phyloP scores from a whole-genome alignment of 2,888 invertebrate species.

The Drosophila falleni region DNA sequence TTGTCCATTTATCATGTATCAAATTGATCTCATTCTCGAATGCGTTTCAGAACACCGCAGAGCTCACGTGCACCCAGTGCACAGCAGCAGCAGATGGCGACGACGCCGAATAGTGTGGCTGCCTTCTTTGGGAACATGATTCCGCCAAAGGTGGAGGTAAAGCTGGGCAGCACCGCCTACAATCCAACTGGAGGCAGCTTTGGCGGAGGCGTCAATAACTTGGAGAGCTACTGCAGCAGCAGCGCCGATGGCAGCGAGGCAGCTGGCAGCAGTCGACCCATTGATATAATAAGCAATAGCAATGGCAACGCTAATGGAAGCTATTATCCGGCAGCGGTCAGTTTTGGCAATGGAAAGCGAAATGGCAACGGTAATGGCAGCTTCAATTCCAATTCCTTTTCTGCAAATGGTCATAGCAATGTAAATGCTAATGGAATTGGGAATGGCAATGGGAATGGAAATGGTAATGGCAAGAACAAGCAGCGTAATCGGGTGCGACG shows the following conservation, averaged over 20 bases:
- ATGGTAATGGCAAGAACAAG: conserved; percentile 58
- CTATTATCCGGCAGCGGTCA: conserved; percentile 72
- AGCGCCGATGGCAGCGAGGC: conserved; percentile 63
- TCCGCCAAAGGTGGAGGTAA: conserved; percentile 85
- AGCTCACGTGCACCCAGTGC: conserved; percentile 67
- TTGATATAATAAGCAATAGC: conserved; percentile 78
- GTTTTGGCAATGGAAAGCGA: conserved; percentile 62
- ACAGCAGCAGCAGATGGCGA: conserved; percentile 49
- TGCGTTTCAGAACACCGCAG: conserved; percentile 67
- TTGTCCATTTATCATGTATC: too few relatives aligned
- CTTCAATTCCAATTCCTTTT: conserved; percentile 26
- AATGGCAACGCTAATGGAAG: conserved; percentile 29
- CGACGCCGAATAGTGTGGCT: conserved; percentile 76
- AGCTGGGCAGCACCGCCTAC: conserved; percentile 67
- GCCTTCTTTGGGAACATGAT: conserved; percentile 84
- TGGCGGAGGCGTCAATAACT: conserved; percentile 27
- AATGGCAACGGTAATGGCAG: conserved; percentile 45
- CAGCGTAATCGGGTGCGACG: conserved; percentile 78
- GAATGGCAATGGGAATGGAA: conserved; percentile 49
- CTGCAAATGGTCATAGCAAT: conserved; percentile 39
- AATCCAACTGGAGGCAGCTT: conserved; percentile 29
- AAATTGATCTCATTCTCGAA: neutral
- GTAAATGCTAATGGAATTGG: conserved; percentile 48
- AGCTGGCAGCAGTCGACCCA: conserved; percentile 75
- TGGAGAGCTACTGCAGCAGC: conserved; percentile 73